These are phyloP conservation scores for Nemoura dubitans DNA, from an alignment of 2,888 invertebrate genomes.

Conservation along the genomic window DNA sequence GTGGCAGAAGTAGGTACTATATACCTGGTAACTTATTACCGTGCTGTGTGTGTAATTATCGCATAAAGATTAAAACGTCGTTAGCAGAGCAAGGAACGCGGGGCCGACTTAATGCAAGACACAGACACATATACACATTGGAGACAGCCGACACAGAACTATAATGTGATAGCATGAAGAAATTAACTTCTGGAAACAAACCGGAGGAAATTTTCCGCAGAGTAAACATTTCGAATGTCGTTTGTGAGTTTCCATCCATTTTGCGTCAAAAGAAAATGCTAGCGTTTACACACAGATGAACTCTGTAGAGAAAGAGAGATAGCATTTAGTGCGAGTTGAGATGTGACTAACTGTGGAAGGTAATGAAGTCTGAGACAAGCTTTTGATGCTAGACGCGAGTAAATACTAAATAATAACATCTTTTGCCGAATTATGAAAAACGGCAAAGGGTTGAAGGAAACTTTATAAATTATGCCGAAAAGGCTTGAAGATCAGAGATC, in stretches of 20 bases:
- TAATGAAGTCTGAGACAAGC: neutral
- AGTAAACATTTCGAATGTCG: conserved; percentile 32
- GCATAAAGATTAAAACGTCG: conserved; percentile 32
- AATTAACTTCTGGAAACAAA: conserved; percentile 3
- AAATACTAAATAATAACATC: neutral
- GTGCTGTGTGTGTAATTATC: conserved; percentile 28
- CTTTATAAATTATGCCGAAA: neutral
- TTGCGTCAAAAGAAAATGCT: conserved; percentile 28
- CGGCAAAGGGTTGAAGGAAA: neutral
- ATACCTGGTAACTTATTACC: neutral
- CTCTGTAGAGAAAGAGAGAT: neutral
- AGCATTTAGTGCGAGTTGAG: neutral
- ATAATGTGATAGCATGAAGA: neutral
- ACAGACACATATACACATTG: neutral
- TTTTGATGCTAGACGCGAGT: neutral
- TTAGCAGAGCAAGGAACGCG: neutral
- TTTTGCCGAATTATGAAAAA: neutral
- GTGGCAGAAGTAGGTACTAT: neutral
- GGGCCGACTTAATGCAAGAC: neutral
- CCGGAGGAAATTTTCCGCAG: conserved; percentile 10
- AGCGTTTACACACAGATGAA: neutral
- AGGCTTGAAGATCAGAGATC: neutral
- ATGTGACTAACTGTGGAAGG: neutral
- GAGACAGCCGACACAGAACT: neutral
- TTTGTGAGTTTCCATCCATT: conserved; percentile 1